phyloP scores from a whole-genome alignment of 2,113 vertebrate genomes.

The Varanus salvator region DNA sequence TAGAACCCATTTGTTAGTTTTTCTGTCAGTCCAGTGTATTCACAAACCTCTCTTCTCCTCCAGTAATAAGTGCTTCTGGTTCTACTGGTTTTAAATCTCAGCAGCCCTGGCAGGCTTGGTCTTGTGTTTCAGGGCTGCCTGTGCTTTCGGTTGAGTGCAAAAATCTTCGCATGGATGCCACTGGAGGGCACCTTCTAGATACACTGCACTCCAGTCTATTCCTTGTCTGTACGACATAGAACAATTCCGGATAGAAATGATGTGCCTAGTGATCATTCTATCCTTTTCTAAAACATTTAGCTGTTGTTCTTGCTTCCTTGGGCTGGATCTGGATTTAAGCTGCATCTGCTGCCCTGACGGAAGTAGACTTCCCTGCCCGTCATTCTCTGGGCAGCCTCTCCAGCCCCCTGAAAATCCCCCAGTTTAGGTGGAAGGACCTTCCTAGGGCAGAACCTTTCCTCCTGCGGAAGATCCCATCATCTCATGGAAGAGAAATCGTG shows the following conservation, averaged over 20 bases:
- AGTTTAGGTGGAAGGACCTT: no score
- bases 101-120: neutral
- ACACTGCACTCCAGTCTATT: neutral
- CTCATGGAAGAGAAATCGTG: no score
- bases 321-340: no score
- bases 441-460: no score
- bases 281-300: neutral
- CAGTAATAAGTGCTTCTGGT: neutral
- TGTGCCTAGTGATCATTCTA: neutral
- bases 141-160: neutral
- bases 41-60: no score
- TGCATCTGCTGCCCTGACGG: no score
- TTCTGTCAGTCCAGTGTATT: no score
- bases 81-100: neutral
- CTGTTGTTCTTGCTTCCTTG: neutral
- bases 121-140: neutral
- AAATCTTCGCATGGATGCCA: neutral
- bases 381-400: no score
- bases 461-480: no score
- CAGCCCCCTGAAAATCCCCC: no score
- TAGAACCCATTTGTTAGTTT: no score
- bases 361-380: neutral
- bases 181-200: slow-evolving; percentile 1
- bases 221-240: neutral
- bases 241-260: neutral